Conservation (phyloP, 2,888 invertebrate genomes). For the Chrysina gloriosa region DNA sequence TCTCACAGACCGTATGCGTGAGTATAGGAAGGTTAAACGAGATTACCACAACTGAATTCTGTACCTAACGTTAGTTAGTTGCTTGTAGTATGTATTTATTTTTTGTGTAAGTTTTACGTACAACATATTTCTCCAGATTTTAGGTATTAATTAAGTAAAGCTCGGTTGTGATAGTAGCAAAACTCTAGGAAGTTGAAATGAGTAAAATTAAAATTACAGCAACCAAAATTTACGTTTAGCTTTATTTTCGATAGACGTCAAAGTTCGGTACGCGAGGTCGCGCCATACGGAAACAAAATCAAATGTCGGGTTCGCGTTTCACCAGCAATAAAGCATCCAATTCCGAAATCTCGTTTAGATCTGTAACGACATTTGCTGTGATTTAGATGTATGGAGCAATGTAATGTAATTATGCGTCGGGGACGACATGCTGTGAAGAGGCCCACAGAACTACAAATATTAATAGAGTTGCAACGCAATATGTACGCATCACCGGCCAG, state of each 20-base stretch:
- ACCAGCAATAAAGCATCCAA: constrained; percentile 34
- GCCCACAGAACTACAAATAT: constrained; percentile 63
- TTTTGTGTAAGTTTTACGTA: too few species aligned
- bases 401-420: constrained; percentile 41
- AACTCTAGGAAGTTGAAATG: too few species aligned
- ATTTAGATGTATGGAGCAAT: constrained; percentile 45
- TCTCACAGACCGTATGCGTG: too few species aligned
- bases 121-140: too few species aligned
- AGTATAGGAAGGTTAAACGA: too few species aligned
- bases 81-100: too few species aligned
- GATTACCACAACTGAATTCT: too few species aligned
- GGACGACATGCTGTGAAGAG: constrained; percentile 42
- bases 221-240: too few species aligned
- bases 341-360: constrained; percentile 42
- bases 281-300: constrained; percentile 9
- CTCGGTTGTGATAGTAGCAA: too few species aligned
- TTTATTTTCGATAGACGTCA: constrained; percentile 2
- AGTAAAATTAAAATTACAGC: too few species aligned
- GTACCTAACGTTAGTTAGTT: too few species aligned
- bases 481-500: constrained; percentile 77
- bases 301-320: constrained; percentile 25
- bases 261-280: neutral
- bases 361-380: constrained; percentile 44
- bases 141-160: too few species aligned
- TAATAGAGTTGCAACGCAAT: constrained; percentile 67